Percentiles rank a stretch among this genome's conserved stretches.
These are phyloP conservation scores for Haliclystus octoradiatus DNA, from an alignment of 30 jellyfish, hydroid and myxozoan species.

Conservation along the genomic window DNA sequence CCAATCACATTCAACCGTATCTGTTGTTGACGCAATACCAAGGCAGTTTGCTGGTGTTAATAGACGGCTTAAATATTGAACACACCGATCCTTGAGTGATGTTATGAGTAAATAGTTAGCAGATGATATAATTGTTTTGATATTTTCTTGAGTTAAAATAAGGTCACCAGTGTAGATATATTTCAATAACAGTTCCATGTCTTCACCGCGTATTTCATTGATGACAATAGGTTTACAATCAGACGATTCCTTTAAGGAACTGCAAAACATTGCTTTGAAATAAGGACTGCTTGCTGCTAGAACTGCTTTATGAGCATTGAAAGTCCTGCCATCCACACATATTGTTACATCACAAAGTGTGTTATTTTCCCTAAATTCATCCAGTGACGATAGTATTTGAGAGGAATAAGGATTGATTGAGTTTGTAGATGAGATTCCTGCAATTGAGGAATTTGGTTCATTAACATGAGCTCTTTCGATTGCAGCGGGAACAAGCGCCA, in stretches of 20 bases:
- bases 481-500: no score
- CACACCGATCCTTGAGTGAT: slow-evolving; percentile 81
- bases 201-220: slow-evolving; percentile 66
- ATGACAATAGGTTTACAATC: slow-evolving; percentile 73
- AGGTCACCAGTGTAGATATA: slow-evolving; percentile 90
- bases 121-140: slow-evolving; percentile 73
- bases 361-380: slow-evolving; percentile 71
- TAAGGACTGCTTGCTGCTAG: slow-evolving; percentile 93
- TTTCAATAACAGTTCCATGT: slow-evolving; percentile 60
- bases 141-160: slow-evolving; percentile 55
- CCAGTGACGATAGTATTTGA: slow-evolving; percentile 45
- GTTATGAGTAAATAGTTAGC: slow-evolving; percentile 80
- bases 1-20: slow-evolving; percentile 79
- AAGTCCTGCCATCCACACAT: slow-evolving; percentile 92
- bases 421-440: no score
- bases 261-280: slow-evolving; percentile 87
- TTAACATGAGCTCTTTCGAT: no score
- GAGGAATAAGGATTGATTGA: slow-evolving; percentile 28
- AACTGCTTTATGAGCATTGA: slow-evolving; percentile 57
- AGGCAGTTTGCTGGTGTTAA: slow-evolving; percentile 87
- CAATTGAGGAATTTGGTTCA: no score
- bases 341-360: slow-evolving; percentile 81
- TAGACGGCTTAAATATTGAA: slow-evolving; percentile 55
- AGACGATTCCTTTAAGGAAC: slow-evolving; percentile 50
- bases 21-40: slow-evolving; percentile 86